Percentiles rank a stretch among this genome's conserved stretches.
These are phyloP conservation scores for Ochropleura leucogaster DNA, from an alignment of 2,888 invertebrate genomes.

Conservation along the genomic window DNA sequence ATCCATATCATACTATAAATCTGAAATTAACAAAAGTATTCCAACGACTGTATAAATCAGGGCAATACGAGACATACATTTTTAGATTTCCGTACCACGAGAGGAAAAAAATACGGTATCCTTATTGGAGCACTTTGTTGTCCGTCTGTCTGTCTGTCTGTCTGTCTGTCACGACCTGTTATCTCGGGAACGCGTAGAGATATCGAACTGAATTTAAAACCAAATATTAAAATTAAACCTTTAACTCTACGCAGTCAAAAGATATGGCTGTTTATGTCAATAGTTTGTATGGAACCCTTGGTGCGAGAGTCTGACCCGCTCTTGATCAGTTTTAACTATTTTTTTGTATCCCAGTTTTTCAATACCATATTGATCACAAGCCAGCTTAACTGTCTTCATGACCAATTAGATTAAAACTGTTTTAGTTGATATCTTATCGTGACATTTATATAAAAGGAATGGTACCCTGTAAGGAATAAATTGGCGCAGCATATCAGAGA, in stretches of 20 bases:
- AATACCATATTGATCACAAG: conserved; percentile 24
- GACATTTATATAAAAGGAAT: conserved; percentile 35
- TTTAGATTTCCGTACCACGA: no score
- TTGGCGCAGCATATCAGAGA: conserved; percentile 69
- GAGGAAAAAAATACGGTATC: no score
- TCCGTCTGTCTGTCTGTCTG: no score
- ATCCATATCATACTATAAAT: conserved; percentile 82
- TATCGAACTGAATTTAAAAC: no score
- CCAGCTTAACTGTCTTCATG: conserved; percentile 34
- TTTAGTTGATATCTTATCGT: conserved; percentile 34
- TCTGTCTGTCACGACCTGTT: no score
- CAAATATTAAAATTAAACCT: no score
- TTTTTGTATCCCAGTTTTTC: conserved; percentile 54
- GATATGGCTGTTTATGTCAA: no score
- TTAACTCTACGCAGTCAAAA: no score
- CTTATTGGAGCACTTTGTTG: no score
- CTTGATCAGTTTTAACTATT: conserved; percentile 52
- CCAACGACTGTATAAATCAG: conserved; percentile 75
- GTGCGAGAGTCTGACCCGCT: no score
- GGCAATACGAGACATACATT: conserved; percentile 65
- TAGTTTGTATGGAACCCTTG: no score
- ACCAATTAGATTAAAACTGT: conserved; percentile 65
- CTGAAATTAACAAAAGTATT: conserved; percentile 78
- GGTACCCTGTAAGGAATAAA: conserved; percentile 56
- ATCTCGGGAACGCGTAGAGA: no score